Evolutionary conservation across 2,888 invertebrate genomes (phyloP).

Genomic region (Caenorhabditis panamensis): DNA sequence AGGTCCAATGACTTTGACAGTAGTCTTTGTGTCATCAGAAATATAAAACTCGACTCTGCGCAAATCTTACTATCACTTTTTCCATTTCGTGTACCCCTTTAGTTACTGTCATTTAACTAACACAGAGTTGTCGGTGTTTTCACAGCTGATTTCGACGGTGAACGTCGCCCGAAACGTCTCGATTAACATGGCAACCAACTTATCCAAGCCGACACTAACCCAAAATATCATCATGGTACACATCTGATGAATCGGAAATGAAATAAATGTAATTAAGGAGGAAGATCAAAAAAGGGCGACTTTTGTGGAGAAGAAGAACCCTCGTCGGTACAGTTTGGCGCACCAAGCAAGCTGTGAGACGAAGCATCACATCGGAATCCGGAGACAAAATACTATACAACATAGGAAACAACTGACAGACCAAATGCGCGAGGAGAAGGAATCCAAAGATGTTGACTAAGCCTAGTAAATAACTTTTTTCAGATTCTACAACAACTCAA

Average conservation of each 20-base stretch:
- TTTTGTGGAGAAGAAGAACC: conserved; percentile 21
- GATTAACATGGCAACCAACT: conserved; percentile 43
- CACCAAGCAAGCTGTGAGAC: conserved; percentile 72
- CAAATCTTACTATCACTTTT: no score
- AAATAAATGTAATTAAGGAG: conserved; percentile 14
- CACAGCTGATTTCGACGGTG: conserved; percentile 34
- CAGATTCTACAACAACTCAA: conserved; percentile 78
- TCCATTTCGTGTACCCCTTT: no score
- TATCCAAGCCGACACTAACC: conserved; percentile 22
- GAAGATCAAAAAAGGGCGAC: neutral
- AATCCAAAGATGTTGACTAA: no score
- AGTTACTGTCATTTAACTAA: neutral
- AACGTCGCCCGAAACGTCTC: conserved; percentile 46
- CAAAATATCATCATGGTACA: conserved; percentile 32
- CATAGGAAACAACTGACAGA: conserved; percentile 74
- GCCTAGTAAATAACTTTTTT: conserved; percentile 3
- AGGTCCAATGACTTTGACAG: no score
- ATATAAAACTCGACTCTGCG: conserved; percentile 7
- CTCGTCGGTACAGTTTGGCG: conserved; percentile 65
- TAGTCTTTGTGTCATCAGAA: neutral
- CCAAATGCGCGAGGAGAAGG: conserved; percentile 69
- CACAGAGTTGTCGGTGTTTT: conserved; percentile 34
- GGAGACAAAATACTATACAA: conserved; percentile 73
- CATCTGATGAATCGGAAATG: no score
- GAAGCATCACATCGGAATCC: conserved; percentile 66